A percentile compares a stretch with the other conserved stretches of the same genome.
These are phyloP conservation scores for Axinella damicornis DNA, from an alignment of 37 sponge, comb jelly and placozoan genomes.

Conservation along the genomic window DNA sequence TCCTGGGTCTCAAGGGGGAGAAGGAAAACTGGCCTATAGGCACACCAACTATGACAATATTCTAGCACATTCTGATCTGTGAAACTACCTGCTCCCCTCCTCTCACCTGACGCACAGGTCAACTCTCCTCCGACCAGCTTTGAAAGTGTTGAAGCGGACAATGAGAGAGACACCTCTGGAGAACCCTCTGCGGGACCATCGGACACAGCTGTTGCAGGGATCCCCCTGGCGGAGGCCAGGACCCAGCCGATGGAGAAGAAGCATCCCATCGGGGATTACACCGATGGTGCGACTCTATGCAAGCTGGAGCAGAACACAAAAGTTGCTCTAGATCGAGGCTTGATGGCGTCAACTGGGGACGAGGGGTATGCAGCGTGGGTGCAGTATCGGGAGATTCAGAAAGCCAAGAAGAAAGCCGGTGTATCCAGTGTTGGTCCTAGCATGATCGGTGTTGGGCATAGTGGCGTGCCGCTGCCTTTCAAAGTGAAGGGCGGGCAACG, in stretches of 20 bases:
- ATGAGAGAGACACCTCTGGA: not conserved
- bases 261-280: not conserved
- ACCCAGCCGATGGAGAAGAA: not conserved
- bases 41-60: no score
- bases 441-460: no score
- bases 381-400: not conserved
- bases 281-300: not conserved
- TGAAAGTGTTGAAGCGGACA: no score
- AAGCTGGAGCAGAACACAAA: constrained; percentile 10
- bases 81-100: no score
- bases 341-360: not conserved
- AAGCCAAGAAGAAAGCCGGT: not conserved
- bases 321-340: not conserved
- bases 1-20: no score
- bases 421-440: not conserved
- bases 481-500: constrained; percentile 8
- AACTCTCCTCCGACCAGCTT: no score
- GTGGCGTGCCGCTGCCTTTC: not conserved
- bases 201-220: not conserved
- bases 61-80: no score
- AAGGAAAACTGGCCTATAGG: no score
- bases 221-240: no score
- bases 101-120: no score
- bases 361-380: constrained; percentile 34
- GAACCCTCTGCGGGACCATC: not conserved